Evolutionary conservation across 2,113 vertebrate species (phyloP), one percentile per base, ranked within the genome.

Genomic region (Hyla sarda): DNA sequence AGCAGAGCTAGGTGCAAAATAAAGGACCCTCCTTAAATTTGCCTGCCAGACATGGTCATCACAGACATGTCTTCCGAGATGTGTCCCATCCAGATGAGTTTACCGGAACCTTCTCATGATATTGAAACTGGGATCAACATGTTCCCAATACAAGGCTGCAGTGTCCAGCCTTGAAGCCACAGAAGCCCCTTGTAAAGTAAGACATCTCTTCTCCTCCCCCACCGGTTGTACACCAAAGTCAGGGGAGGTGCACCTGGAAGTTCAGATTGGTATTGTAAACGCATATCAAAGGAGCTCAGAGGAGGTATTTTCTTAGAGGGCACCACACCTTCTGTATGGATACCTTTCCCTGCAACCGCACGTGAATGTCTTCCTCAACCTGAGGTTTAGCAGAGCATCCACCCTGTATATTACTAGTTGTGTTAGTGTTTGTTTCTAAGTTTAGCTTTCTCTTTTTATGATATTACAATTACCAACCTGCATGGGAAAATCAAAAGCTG

Each of bases 311-410:
- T 34, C 28, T 16, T 32, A 17, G 19, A 37, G 34, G 30, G 34
- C 41, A 48, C 72, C 41, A 74, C 72, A 74, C 72, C 72, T 41
- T 41, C 34, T 73, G n/a, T 47, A 73, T 73, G 21, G 21, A 73
- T 12, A 13, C 9, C 23, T 45, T 34, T 3, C 73, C 47, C 10
- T 23, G 5, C 71, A 47, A 45, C n/a, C 5, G 6, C 41, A 52
- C 25, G 23, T 45, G 37, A 19, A 3, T 19, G 47, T 45, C 12
- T 41, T 21, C 1, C 73, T 28, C n/a, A 37, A 21, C 32, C 9
- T 23, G 8, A 50, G 25, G 6, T 28, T 48, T 76, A 50, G 48
- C 19, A 19, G 2, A 30, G 25, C 25, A 50, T 50, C 73, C 41
- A 19, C 25, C 73, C 67, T 28, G 5, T 76, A 50, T 76, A 48